phyloP scores from a whole-genome alignment of 2,888 invertebrate species.

The Erebia aethiops region DNA sequence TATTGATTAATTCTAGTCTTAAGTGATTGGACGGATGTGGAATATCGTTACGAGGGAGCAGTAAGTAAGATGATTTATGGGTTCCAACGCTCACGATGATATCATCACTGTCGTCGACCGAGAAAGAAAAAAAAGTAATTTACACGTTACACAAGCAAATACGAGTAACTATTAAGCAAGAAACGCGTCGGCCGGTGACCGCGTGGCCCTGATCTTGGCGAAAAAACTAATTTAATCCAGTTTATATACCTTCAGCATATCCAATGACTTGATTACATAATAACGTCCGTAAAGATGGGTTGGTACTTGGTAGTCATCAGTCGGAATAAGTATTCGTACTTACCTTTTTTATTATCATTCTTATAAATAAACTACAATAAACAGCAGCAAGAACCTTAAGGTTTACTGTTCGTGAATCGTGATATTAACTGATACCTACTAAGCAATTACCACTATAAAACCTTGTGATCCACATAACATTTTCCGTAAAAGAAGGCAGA shows the following conservation, averaged over 20 bases:
- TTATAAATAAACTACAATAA: constrained; percentile 1
- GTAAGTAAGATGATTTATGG: constrained; percentile 26
- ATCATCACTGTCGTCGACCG: constrained; percentile 65
- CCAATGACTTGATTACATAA: constrained; percentile 2
- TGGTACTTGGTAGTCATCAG: neutral
- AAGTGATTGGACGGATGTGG: constrained; percentile 30
- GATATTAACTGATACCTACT: neutral
- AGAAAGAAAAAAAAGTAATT: constrained; percentile 61
- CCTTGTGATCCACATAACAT: neutral
- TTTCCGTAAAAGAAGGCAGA: no score
- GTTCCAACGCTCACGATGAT: constrained; percentile 53
- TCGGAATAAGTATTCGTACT: no score
- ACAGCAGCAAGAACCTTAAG: neutral
- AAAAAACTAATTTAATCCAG: constrained; percentile 45
- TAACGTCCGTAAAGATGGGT: neutral
- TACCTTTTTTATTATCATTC: neutral
- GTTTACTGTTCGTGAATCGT: neutral
- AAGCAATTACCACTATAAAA: neutral
- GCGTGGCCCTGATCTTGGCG: constrained; percentile 76
- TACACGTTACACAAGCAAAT: constrained; percentile 50
- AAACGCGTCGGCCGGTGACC: constrained; percentile 63
- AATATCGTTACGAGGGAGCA: constrained; percentile 28
- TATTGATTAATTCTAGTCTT: constrained; percentile 16
- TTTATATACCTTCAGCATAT: constrained; percentile 2
- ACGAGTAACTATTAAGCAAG: constrained; percentile 55